These are phyloP conservation scores for Wasmannia auropunctata DNA, from an alignment of 1,140 invertebrate species.

Conservation along the genomic window DNA sequence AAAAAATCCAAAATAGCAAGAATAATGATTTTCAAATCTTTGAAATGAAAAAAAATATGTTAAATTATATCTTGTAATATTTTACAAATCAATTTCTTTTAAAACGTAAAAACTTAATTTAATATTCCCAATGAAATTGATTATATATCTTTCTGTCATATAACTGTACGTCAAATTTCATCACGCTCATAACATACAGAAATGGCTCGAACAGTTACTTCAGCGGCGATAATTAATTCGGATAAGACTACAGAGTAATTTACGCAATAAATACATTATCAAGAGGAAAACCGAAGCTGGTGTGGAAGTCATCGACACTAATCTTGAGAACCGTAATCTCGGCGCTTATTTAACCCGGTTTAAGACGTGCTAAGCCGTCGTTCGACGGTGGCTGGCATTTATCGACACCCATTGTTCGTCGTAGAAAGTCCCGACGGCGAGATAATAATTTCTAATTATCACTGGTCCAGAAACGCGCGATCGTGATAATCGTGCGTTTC, in stretches of 20 bases:
- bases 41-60: too few relatives aligned
- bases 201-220: conserved; percentile 1
- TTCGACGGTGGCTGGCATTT: conserved; percentile 59
- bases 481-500: conserved; percentile 68
- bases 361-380: conserved; percentile 42
- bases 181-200: neutral
- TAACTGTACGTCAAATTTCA: neutral
- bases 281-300: conserved; percentile 25
- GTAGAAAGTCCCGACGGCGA: conserved; percentile 64
- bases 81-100: neutral
- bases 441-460: conserved; percentile 74
- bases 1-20: neutral
- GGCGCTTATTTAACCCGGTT: conserved; percentile 46
- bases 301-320: conserved; percentile 45
- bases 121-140: neutral
- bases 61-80: neutral
- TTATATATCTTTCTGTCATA: too few relatives aligned
- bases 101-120: neutral
- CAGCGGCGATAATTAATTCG: conserved; percentile 27
- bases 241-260: conserved; percentile 50
- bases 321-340: conserved; percentile 70
- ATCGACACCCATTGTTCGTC: conserved; percentile 68
- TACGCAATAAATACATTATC: conserved; percentile 66
- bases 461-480: conserved; percentile 62
- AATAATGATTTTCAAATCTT: neutral